Evolutionary conservation across 2,888 invertebrate species (phyloP).

Genomic region (Dryobotodes eremita): DNA sequence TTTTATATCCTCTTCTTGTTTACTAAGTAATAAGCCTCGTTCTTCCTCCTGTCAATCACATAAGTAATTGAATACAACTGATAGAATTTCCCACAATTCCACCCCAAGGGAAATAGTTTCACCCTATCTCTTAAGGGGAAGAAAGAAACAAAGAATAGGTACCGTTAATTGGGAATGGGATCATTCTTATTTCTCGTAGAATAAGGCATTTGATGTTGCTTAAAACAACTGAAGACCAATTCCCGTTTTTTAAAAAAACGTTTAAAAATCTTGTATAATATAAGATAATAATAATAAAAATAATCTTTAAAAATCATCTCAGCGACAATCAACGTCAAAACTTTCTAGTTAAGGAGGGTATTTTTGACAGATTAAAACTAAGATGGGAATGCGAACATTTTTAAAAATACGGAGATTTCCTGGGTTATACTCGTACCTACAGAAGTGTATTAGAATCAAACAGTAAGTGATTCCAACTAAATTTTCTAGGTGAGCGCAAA

Average conservation of each 20-base stretch:
- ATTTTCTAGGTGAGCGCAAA: background rate
- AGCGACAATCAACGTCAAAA: background rate
- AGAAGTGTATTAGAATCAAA: background rate
- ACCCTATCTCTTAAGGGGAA: constrained; percentile 23
- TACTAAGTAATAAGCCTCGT: constrained; percentile 32
- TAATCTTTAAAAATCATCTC: too few relatives aligned
- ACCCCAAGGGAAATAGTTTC: constrained; percentile 51
- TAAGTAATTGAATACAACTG: constrained; percentile 55
- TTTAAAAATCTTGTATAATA: background rate
- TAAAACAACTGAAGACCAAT: background rate
- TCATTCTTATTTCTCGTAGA: constrained; percentile 18
- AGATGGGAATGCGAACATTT: too few relatives aligned
- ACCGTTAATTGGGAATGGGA: constrained; percentile 22
- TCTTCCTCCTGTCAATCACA: constrained; percentile 47
- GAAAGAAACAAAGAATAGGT: constrained; percentile 14
- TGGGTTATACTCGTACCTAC: too few relatives aligned
- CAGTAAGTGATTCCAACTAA: background rate
- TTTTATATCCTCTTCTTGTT: constrained; percentile 32
- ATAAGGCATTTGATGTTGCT: background rate
- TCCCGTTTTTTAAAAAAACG: background rate
- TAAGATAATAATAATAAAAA: too few relatives aligned
- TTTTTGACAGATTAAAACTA: background rate
- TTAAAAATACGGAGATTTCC: too few relatives aligned
- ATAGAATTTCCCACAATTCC: constrained; percentile 53
- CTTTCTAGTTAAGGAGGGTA: background rate